Evolutionary conservation across 1,140 invertebrate genomes (phyloP).

Genomic region (Periplaneta americana): DNA sequence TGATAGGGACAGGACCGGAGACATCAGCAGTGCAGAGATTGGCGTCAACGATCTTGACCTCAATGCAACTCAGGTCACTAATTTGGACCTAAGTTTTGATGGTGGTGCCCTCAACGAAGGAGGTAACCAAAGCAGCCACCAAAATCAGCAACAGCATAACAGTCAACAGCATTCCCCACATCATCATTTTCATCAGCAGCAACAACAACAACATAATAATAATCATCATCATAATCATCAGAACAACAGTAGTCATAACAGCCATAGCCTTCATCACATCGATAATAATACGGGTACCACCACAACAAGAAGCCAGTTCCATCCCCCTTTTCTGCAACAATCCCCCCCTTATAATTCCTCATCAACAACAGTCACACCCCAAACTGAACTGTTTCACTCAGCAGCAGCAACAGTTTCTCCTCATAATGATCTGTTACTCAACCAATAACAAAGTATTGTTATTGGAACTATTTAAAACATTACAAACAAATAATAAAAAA

Average conservation of each 20-base stretch:
- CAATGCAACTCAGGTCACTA: background rate
- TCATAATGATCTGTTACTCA: background rate
- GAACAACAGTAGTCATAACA: background rate
- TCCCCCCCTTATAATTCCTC: no score
- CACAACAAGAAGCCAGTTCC: background rate
- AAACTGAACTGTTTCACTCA: background rate
- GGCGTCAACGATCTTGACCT: background rate
- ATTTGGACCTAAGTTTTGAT: background rate
- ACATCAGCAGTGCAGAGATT: background rate
- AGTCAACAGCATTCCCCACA: background rate
- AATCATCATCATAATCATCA: background rate
- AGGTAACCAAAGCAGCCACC: background rate
- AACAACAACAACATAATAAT: no score
- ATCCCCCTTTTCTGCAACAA: background rate
- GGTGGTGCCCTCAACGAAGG: background rate
- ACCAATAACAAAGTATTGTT: background rate
- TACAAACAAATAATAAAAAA: background rate
- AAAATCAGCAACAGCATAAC: background rate
- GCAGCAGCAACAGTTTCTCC: background rate
- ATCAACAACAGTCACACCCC: background rate
- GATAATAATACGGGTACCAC: background rate
- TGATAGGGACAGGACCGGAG: background rate
- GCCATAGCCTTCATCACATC: background rate
- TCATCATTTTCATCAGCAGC: background rate
- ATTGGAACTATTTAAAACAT: background rate